These are phyloP conservation scores for Sericinus montela DNA, from an alignment of 2,888 invertebrate species.

Conservation along the genomic window DNA sequence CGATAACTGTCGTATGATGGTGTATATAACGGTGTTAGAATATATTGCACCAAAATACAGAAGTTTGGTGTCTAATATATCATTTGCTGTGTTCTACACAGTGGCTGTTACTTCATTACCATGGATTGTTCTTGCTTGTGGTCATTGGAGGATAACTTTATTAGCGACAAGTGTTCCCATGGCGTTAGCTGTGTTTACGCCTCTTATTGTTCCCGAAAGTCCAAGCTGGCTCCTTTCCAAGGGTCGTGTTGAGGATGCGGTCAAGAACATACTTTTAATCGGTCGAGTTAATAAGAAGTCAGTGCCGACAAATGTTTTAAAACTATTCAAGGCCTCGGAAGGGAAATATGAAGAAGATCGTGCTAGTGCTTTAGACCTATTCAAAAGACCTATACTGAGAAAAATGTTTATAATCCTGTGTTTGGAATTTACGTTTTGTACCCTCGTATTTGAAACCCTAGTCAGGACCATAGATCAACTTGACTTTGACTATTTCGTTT, in stretches of 20 bases:
- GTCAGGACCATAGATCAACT: neutral
- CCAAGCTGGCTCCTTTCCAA: neutral
- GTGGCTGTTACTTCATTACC: neutral
- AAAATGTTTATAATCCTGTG: neutral
- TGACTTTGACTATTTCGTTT: no score
- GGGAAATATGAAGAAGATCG: neutral
- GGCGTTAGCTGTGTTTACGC: neutral
- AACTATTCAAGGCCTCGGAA: neutral
- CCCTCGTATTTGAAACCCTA: neutral
- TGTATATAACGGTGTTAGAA: neutral
- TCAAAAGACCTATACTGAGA: neutral
- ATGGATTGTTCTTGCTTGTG: no score
- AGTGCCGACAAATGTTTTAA: neutral
- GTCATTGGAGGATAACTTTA: neutral
- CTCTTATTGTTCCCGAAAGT: neutral
- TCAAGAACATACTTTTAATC: neutral
- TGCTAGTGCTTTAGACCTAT: neutral
- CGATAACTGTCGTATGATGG: neutral
- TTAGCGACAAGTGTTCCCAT: neutral
- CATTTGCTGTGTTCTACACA: neutral
- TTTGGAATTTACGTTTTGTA: neutral
- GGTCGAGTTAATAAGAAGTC: neutral
- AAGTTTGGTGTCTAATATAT: neutral
- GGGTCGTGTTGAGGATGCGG: neutral
- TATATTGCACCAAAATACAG: neutral